These are phyloP conservation scores for Caenorhabditis elegans DNA, from an alignment of 1,140 invertebrate genomes.

Conservation along the genomic window DNA sequence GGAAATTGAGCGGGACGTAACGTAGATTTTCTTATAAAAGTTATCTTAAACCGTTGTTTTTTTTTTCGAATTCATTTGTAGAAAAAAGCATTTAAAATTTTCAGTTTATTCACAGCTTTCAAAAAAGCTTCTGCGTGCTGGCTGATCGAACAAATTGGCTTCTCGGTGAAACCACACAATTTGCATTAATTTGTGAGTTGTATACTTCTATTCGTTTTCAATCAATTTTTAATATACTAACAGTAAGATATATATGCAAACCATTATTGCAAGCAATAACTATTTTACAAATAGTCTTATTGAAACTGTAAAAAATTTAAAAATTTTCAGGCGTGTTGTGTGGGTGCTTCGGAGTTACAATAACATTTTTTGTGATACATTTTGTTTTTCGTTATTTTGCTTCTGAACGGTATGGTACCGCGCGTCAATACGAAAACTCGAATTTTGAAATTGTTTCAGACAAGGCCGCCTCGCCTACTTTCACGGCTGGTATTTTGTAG, in stretches of 20 bases:
- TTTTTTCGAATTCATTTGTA: no score
- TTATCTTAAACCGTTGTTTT: no score
- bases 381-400: background rate
- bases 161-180: background rate
- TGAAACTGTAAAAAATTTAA: no score
- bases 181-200: background rate
- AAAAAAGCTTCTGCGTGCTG: background rate
- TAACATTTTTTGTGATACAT: background rate
- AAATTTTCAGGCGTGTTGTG: background rate
- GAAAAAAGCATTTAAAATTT: background rate
- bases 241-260: no score
- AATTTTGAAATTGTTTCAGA: no score
- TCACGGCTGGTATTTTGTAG: background rate
- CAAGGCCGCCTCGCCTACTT: background rate
- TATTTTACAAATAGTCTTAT: no score
- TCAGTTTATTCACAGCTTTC: constrained; percentile 13
- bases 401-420: background rate
- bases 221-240: no score
- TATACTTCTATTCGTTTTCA: no score
- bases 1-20: no score
- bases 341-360: background rate
- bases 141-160: background rate
- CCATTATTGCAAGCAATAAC: no score
- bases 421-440: no score
- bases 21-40: no score